Base-by-base conservation (phyloP, 2,888 invertebrate genomes). In the Andricus curvator region DNA sequence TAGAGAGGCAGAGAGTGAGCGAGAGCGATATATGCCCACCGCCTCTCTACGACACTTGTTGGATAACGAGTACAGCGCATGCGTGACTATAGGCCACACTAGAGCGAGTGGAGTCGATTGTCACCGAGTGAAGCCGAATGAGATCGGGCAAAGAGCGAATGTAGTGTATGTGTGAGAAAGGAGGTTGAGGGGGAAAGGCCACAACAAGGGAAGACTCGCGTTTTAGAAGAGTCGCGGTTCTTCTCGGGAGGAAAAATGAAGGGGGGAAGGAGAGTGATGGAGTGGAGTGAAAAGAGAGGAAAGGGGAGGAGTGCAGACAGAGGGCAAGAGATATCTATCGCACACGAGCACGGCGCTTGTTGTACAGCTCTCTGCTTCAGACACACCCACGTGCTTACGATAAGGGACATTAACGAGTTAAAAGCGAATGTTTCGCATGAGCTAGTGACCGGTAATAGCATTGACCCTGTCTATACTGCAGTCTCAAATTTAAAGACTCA, bases 11-110 rank as follows among this genome's bases (percentile, higher is more conserved):
- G 85, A 85, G 83, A 48, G 48, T 48, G 48, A 48, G 48, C 48
- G 67, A 76, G 85, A 85, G 82, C 74, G 81, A 85, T 83, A 70
- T 60, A 22, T 79, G 80, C 78, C 68, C 80, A 80, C 65, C 44
- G 79, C 80, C 65, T 84, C 83, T 65, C 80, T 80, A 77, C 86
- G 86, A 85, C 88, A 88, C 88, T 88, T 88, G 88, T 88, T 88
- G 88, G 86, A 86, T 85, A 88, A 87, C 86, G 82, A 83, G 83
- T 81, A 82, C 82, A 80, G 82, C 82, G 84, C 78, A 82, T 20
- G 29, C 17, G 64, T 33, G 51, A 56, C 37, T 25, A 78, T 66
- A 56, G 77, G 77, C 29, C 64, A 64, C 15, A 60, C n/a, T 17
- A 29, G 64, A 64, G 17, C 25, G 29, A 29, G 25, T 64, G 6